Base-by-base conservation (phyloP, 1,140 invertebrate species). In the Drosophila ohnishii region DNA sequence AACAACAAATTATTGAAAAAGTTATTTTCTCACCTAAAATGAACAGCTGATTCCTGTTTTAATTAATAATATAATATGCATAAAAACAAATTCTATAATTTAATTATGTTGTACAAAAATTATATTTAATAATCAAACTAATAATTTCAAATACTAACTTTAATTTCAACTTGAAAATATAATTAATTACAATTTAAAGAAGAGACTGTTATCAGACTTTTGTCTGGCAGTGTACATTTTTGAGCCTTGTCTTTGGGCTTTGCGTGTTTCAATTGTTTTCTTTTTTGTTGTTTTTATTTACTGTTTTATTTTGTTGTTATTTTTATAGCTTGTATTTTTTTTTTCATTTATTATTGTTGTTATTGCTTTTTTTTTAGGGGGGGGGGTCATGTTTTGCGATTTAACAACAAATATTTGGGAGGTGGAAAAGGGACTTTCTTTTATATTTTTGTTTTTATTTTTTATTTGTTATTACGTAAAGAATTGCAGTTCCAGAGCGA, bases 341-440 rank as follows among this genome's bases (percentile, higher is more conserved):
- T 44, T 44, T 50, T 32, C 42, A 35, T 55, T 47, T 55, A 71
- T 37, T 58, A 39, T 75, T 51, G 39, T 69, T 73, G 40, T 37
- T 72, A 9, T 22, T 73, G 61, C 51, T 50, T 56, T 74, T 25
- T 35, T 19, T 3, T 2, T 6, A 13, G 35, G 2, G 6, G 35
- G n/a, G n/a, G n/a, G n/a, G n/a, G n/a, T n/a, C n/a, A 35, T 32
- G 14, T 22, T 37, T 32, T 40, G 50, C 60, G 22, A 51, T 51
- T 60, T 45, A 63, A 73, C 64, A 72, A 69, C 60, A 75, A 87
- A 87, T 86, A 86, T 87, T 86, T 86, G 78, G 65, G 32, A n/a
- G 4, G 8, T 9, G 10, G 34, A 3, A 4, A n/a, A 51, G 25
- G 32, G 16, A 10, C 40, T 39, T 62, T 59, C 55, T 59, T 39